Percentiles rank a stretch among this genome's conserved stretches.
phyloP scores from a whole-genome alignment of 2,797 vertebrate species.

The Oreonectes daqikongensis region DNA sequence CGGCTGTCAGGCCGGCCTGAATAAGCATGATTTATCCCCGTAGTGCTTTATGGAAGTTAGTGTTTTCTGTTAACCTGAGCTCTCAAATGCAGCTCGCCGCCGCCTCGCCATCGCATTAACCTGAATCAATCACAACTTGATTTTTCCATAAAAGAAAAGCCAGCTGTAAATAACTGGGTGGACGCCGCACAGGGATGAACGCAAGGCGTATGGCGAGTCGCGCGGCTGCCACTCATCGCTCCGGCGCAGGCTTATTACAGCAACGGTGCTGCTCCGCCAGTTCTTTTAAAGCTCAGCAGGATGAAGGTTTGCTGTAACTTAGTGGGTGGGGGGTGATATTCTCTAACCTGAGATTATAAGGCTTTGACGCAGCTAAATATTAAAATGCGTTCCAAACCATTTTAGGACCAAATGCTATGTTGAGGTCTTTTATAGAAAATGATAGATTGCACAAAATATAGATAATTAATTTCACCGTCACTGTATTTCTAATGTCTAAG shows the following conservation, averaged over 20 bases:
- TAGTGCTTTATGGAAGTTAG: slow-evolving; percentile 82
- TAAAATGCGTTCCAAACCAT: background rate
- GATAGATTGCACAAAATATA: no score
- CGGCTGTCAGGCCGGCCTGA: slow-evolving; percentile 93
- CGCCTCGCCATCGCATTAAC: slow-evolving; percentile 80
- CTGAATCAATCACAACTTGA: slow-evolving; percentile 83
- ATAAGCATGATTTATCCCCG: slow-evolving; percentile 99
- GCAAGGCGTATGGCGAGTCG: background rate
- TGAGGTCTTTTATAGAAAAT: no score
- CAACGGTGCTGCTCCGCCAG: background rate
- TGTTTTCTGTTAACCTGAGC: slow-evolving; percentile 85
- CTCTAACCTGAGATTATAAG: background rate
- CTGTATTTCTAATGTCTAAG: no score
- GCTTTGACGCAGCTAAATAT: background rate
- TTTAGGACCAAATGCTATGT: no score
- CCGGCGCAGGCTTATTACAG: slow-evolving; percentile 5
- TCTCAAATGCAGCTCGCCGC: slow-evolving; percentile 73
- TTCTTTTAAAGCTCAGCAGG: background rate
- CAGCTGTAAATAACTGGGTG: slow-evolving; percentile 77
- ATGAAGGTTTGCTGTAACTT: background rate
- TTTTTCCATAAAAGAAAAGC: slow-evolving; percentile 83
- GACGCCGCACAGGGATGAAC: slow-evolving; percentile 52
- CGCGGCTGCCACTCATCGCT: slow-evolving; percentile 12
- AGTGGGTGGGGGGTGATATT: background rate
- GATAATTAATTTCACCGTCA: no score